Evolutionary conservation across 2,797 vertebrate genomes (phyloP).

Genomic region (Phyllotis vaccarum): DNA sequence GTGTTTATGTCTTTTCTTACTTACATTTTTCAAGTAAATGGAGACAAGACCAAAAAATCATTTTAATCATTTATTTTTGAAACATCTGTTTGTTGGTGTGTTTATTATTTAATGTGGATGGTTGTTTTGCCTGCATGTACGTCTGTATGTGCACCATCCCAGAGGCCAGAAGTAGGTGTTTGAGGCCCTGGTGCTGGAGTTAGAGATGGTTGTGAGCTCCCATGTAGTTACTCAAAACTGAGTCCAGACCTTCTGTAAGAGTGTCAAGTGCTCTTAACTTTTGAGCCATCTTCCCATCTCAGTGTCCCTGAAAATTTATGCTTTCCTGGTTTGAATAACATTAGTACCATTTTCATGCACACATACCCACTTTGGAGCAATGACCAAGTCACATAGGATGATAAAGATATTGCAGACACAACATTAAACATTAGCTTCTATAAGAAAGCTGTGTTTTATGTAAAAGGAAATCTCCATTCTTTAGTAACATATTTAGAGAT

Average conservation of each 20-base stretch:
- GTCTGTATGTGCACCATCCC: not conserved
- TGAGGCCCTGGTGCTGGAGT: not conserved
- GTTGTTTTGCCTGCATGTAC: not conserved
- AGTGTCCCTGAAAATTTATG: not conserved
- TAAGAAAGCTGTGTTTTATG: not conserved
- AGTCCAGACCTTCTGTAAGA: not conserved
- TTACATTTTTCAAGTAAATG: not conserved
- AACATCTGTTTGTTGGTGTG: not conserved
- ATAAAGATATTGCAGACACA: not conserved
- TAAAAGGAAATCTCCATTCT: not conserved
- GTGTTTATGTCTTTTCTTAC: constrained; percentile 25
- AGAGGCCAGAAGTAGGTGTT: not conserved
- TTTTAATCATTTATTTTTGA: not conserved
- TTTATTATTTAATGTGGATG: not conserved
- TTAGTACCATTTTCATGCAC: accelerated
- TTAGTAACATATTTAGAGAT: constrained; percentile 19
- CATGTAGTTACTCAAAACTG: not conserved
- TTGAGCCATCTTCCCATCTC: not conserved
- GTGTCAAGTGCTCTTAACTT: not conserved
- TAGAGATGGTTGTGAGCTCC: not conserved
- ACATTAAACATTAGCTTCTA: not conserved
- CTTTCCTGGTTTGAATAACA: not conserved
- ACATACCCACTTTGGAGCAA: not conserved
- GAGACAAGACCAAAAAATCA: not conserved
- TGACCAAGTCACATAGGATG: not conserved